Base-by-base conservation (phyloP, 2,888 invertebrate species). In the Lasius fuliginosus region DNA sequence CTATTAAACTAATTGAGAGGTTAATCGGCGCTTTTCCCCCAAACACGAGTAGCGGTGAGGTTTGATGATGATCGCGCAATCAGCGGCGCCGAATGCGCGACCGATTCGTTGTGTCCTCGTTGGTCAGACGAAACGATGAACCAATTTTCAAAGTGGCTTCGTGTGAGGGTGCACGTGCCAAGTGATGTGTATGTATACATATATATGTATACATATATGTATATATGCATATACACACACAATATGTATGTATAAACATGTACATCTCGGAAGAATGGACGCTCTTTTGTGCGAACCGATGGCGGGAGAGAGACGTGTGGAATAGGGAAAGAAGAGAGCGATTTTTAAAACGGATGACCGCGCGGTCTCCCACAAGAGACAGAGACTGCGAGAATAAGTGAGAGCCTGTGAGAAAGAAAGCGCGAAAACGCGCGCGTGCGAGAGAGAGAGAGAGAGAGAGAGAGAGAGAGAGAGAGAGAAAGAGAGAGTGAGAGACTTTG, bases 161-260 rank as follows among this genome's bases (percentile, higher is more conserved):
- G 90, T 90, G 90, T 87, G 84, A 86, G 46, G 86, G 84, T 90
- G 90, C 90, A 90, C 90, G 90, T 90, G 90, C 90, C 90, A 89
- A 90, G 90, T 90, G 90, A 90, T 90, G 90, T 88, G 89, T 86
- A 87, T 87, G 86, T 88, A 56, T 82, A 84, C 27, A 53, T 69
- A 82, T 82, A 82, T 86, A 84, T 58, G 79, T 85, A 84, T 75
- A 85, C 68, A 56, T 69, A 79, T 75, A 62, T 76, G 67, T 62
- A 67, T 84, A 69, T 40, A 86, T 75, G 89, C 83, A 74, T 86
- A 86, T 89, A n/a, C 8, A 53, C n/a, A 53, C 53, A 53, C 53
- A 53, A n/a, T 83, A 85, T 84, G 81, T 85, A 82, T 73, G 84
- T 84, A 77, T 71, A 89, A 85, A 90, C 87, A 83, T 89, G 89